These are phyloP conservation scores for Pseudocheirus occidentalis DNA, from an alignment of 2,797 vertebrate species.

Conservation along the genomic window DNA sequence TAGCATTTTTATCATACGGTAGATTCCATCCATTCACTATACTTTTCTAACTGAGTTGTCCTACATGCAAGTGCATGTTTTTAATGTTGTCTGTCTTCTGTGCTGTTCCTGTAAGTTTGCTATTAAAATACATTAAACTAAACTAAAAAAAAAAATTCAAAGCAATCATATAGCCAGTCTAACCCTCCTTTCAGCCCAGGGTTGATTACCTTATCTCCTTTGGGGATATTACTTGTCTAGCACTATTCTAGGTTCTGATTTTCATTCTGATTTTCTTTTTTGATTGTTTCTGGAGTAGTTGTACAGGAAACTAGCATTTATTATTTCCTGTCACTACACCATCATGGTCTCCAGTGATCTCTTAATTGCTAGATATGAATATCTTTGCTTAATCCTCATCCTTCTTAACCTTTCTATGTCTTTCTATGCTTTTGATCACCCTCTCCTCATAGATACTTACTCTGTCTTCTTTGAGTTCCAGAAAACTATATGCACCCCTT, in stretches of 20 bases:
- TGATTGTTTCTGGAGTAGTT: background rate
- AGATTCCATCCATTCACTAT: slow-evolving; percentile 87
- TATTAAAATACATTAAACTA: slow-evolving; percentile 91
- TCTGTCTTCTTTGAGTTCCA: background rate
- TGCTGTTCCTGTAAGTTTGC: slow-evolving; percentile 91
- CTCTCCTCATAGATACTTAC: background rate
- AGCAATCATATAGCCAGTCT: background rate
- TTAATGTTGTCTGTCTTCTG: slow-evolving; percentile 90
- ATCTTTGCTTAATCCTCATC: background rate
- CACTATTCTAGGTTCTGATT: background rate
- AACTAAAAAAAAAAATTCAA: no score
- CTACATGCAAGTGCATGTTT: slow-evolving; percentile 88
- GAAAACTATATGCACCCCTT: background rate
- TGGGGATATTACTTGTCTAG: background rate
- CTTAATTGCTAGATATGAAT: background rate
- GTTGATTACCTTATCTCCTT: background rate
- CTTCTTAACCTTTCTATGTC: background rate
- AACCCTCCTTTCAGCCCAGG: background rate
- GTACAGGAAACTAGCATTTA: background rate
- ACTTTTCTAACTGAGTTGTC: slow-evolving; percentile 89
- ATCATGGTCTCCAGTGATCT: background rate
- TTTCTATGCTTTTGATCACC: background rate
- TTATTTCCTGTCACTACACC: background rate
- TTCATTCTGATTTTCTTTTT: background rate
- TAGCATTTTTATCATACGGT: slow-evolving; percentile 88